Evolutionary conservation across 2,888 invertebrate genomes (phyloP), one percentile per base, ranked within the genome.

Genomic region (Brachyopa scutellaris): DNA sequence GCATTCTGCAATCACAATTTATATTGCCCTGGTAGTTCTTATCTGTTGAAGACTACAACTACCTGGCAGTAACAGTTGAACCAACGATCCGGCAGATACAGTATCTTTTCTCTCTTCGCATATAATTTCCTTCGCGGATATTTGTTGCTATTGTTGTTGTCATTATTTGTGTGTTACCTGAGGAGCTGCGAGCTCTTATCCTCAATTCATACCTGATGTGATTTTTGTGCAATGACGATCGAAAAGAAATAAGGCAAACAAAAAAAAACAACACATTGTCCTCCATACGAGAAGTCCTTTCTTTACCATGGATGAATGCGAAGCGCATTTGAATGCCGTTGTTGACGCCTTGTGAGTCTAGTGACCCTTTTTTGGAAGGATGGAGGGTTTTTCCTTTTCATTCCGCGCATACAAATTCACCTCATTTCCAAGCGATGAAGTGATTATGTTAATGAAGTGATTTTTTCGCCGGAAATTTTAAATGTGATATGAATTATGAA

Each of bases 131-230:
- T 66, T 82, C 66, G 80, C 64, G 72, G 61, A 72, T 82, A 72
- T 82, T 66, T 82, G 70, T 77, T 80, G 74, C 74, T 82, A 64
- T 61, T 70, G 82, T 70, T 69, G 69, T 77, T 73, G 74, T 76
- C 38, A 53, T 47, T 51, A 42, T 53, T 62, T 74, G 80, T 45
- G 21, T 74, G 42, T 40, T 72, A 77, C 77, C 82, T 82, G 70
- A 77, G 77, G 70, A 66, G 77, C 61, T 82, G 64, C 82, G 70
- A 66, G 77, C 61, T 82, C 70, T 66, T 82, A 72, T 72, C 66
- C 77, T 77, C 38, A 49, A 70, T 42, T 40, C 15, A 53, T 76
- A 70, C 66, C 66, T 77, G 59, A 66, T 40, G 64, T 82, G 62
- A 80, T 42, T 66, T 57, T 73, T 55, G 74, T 74, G 79, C 74